Base-by-base conservation (phyloP, 2,113 vertebrate species). In the Zosterops pallidus region DNA sequence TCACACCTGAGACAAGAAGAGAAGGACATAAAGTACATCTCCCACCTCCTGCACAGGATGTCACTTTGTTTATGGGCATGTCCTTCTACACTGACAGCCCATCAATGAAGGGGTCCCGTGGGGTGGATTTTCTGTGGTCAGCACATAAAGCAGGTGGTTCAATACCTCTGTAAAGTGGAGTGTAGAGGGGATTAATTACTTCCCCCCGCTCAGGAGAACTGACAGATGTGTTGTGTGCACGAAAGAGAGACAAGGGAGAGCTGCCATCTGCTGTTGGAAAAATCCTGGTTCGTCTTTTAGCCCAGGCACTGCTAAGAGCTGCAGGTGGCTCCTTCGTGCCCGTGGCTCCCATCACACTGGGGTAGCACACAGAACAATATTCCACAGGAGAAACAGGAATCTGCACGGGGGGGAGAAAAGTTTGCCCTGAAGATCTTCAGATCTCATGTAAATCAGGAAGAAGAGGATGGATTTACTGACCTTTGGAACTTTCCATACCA, bases 211-310 rank as follows among this genome's bases (percentile, higher is more conserved):
- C 79, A 33, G 44, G 82, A 71, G 62, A 37, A 26, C 9, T 5
- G 59, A 18, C 22, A 52, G 70, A 12, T 29, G 6, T 44, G 53
- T 1, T 41, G 18, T 6, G 23, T 8, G 56, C 29, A 67, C 0
- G 6, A 13, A 14, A 46, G 62, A 94, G 74, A 94, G 84, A 83
- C 79, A 79, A 90, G 93, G 86, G 49, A 90, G 90, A 96, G 93
- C 95, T 96, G 95, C 94, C 95, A 97, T 90, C 93, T 97, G 92
- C 95, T 92, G 94, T 96, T 56, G 90, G 94, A 86, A 97, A 89
- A 44, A 24, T 60, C 42, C 47, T 67, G 60, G 68, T 64, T 90
- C 53, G 1, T 60, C 52, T 83, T 37, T 53, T 16, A 90, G 90
- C 50, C 41, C 57, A 41, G 50, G 33, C 82, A 19, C 39, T 44